These are phyloP conservation scores for Rhagophthalmus giganteus DNA, from an alignment of 2,888 invertebrate species.

Conservation along the genomic window DNA sequence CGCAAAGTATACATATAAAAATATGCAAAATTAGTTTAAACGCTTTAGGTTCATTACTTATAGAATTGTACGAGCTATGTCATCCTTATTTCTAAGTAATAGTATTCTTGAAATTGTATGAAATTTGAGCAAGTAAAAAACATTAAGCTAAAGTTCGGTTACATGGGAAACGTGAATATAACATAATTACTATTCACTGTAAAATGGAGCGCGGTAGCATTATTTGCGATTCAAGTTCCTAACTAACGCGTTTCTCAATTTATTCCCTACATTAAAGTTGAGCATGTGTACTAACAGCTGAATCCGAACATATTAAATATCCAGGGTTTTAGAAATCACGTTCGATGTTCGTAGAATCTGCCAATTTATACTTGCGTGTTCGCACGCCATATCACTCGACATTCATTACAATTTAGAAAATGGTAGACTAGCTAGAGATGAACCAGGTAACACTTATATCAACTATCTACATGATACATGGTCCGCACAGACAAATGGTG, in stretches of 20 bases:
- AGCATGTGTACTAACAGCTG: conserved; percentile 14
- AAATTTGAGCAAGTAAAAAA: background rate
- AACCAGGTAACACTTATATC: conserved; percentile 15
- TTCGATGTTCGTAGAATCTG: conserved; percentile 9
- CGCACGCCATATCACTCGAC: conserved; percentile 8
- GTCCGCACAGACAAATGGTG: conserved; percentile 44
- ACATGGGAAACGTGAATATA: conserved; percentile 1
- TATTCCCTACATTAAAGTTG: conserved; percentile 19
- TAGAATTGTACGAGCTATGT: background rate
- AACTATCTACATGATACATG: conserved; percentile 32
- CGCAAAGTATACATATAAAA: background rate
- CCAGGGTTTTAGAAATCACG: conserved; percentile 22
- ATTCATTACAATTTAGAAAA: conserved; percentile 21
- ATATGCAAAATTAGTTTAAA: background rate
- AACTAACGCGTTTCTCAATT: conserved; percentile 17
- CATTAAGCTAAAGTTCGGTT: background rate
- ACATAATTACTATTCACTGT: conserved; percentile 6
- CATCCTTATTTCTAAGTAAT: background rate
- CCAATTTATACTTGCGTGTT: conserved; percentile 21
- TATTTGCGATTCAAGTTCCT: conserved; percentile 9
- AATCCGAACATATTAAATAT: conserved; percentile 13
- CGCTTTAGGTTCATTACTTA: background rate
- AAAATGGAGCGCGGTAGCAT: conserved; percentile 6
- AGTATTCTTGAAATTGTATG: background rate
- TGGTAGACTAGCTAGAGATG: conserved; percentile 12